These are phyloP conservation scores for Euwallacea similis DNA, from an alignment of 1,140 invertebrate species.

Conservation along the genomic window DNA sequence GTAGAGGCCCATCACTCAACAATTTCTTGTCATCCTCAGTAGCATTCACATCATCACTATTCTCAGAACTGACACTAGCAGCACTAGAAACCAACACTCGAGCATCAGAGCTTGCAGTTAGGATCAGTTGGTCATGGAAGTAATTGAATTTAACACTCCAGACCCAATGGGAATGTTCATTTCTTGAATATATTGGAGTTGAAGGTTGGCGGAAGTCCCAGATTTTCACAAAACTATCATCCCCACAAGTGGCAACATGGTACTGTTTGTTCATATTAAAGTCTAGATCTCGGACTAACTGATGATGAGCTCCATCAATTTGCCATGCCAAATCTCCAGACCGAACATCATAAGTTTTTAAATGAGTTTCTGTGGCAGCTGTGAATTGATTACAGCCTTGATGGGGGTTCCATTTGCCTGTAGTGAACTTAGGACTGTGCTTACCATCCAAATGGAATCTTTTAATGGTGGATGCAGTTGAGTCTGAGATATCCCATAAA, in stretches of 20 bases:
- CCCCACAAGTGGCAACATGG: slow-evolving; percentile 89
- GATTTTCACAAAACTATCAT: slow-evolving; percentile 92
- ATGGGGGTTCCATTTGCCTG: slow-evolving; percentile 93
- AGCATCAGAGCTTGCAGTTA: slow-evolving; percentile 93
- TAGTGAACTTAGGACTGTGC: slow-evolving; percentile 74
- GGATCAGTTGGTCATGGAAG: slow-evolving; percentile 95
- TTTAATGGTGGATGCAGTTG: slow-evolving; percentile 57
- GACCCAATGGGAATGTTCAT: slow-evolving; percentile 95
- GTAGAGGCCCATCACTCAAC: slow-evolving; percentile 79
- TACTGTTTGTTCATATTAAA: slow-evolving; percentile 98
- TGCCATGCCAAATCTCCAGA: slow-evolving; percentile 72
- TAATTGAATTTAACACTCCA: slow-evolving; percentile 94
- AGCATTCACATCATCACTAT: slow-evolving; percentile 36
- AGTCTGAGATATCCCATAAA: slow-evolving; percentile 57
- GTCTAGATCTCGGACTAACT: slow-evolving; percentile 88
- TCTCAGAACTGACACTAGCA: slow-evolving; percentile 78
- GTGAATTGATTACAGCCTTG: slow-evolving; percentile 76
- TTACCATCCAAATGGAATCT: slow-evolving; percentile 62
- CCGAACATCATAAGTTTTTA: slow-evolving; percentile 87
- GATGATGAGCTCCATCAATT: slow-evolving; percentile 85
- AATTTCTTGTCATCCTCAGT: slow-evolving; percentile 47
- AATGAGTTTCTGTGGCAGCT: slow-evolving; percentile 66
- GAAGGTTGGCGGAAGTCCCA: slow-evolving; percentile 90
- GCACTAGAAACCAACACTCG: slow-evolving; percentile 85
- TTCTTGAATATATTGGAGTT: slow-evolving; percentile 76